Evolutionary conservation across 1,140 invertebrate genomes (phyloP).

Genomic region (Drosophila equinoxialis): DNA sequence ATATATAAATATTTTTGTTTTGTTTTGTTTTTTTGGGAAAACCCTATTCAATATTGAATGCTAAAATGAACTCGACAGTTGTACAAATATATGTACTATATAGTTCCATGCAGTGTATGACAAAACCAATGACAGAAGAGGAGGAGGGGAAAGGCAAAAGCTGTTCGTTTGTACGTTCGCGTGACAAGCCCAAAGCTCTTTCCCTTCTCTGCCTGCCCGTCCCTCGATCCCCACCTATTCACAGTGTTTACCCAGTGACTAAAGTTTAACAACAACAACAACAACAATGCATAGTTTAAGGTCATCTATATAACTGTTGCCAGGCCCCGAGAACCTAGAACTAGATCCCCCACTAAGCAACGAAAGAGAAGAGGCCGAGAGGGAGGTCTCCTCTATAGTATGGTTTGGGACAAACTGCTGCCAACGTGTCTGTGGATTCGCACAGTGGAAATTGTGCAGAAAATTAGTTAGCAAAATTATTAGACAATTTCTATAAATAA

Average conservation of each 20-base stretch:
- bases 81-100: constrained; percentile 13
- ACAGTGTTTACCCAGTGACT: constrained; percentile 31
- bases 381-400: background rate
- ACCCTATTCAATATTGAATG: constrained; percentile 6
- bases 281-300: constrained; percentile 18
- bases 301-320: constrained; percentile 23
- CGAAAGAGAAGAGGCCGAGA: background rate
- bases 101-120: constrained; percentile 1
- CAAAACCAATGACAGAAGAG: background rate
- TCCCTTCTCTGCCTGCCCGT: background rate
- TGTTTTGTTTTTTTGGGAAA: background rate
- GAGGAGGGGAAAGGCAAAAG: background rate
- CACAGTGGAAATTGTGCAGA: constrained; percentile 8
- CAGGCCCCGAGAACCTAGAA: constrained; percentile 18
- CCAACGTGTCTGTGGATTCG: constrained; percentile 21
- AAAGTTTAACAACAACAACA: constrained; percentile 20
- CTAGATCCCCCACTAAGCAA: background rate
- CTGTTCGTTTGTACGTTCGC: constrained; percentile 1
- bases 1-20: background rate
- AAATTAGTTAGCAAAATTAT: no score
- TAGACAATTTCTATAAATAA: background rate
- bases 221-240: background rate
- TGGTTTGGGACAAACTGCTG: constrained; percentile 12
- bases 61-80: constrained; percentile 10
- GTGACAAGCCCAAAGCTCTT: constrained; percentile 7